phyloP scores from a whole-genome alignment of 2,113 vertebrate genomes.

The Pelodiscus sinensis region DNA sequence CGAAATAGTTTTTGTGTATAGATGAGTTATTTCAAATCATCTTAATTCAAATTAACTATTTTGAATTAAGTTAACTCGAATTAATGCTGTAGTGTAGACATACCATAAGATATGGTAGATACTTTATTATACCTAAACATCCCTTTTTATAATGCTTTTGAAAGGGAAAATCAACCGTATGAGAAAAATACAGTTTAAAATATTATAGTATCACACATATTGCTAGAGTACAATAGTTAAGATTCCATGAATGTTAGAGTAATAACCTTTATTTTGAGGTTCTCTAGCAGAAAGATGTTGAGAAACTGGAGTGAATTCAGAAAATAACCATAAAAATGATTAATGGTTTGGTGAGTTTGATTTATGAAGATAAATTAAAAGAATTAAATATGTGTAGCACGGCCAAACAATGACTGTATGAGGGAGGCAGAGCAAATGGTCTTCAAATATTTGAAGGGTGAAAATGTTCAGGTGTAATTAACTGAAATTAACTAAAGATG shows the following conservation, averaged over 20 bases:
- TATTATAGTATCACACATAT: neutral
- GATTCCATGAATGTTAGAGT: neutral
- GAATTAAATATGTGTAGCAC: neutral
- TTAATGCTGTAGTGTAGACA: too few relatives aligned
- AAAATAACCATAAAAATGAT: neutral
- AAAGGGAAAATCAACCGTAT: neutral
- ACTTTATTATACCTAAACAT: neutral
- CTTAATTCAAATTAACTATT: too few relatives aligned
- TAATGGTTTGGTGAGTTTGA: slow-evolving; percentile 3
- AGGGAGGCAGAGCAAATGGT: neutral
- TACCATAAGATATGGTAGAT: neutral
- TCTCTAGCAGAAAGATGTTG: neutral
- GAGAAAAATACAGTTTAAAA: neutral
- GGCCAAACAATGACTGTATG: neutral
- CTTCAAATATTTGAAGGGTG: neutral
- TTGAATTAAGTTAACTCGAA: too few relatives aligned
- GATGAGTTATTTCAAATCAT: too few relatives aligned
- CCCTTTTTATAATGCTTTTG: neutral
- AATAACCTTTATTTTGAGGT: neutral
- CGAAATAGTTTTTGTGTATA: too few relatives aligned
- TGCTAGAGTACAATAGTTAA: neutral
- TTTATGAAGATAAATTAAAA: neutral
- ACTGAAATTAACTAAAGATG: neutral
- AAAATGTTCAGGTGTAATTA: neutral
- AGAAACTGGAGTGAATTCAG: neutral